Evolutionary conservation across 2,113 vertebrate species (phyloP).

Genomic region (Cepphus grylle): DNA sequence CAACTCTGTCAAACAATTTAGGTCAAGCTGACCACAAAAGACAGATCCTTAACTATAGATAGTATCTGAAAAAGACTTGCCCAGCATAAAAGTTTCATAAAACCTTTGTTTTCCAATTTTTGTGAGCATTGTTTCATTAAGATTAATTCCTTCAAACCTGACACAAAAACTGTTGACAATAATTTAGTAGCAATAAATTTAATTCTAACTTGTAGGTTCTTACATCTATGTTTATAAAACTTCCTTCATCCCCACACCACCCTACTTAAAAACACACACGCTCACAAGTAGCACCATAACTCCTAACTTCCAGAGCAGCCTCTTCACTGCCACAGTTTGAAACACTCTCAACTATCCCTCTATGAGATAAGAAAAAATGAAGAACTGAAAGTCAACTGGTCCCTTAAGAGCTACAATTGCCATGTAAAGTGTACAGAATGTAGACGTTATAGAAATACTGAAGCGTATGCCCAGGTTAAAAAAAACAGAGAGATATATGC

Average conservation of each 20-base stretch:
- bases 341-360: neutral
- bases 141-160: neutral
- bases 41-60: neutral
- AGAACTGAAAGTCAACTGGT: neutral
- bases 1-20: neutral
- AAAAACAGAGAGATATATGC: neutral
- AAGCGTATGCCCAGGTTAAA: neutral
- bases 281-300: neutral
- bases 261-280: neutral
- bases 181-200: neutral
- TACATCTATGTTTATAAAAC: neutral
- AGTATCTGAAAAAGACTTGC: neutral
- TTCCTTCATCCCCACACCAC: neutral
- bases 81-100: neutral
- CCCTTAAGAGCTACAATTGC: neutral
- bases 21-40: neutral
- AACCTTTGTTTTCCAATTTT: neutral
- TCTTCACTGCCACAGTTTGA: neutral
- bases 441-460: neutral
- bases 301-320: neutral
- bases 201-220: neutral
- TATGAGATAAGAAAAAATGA: neutral
- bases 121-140: neutral
- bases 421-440: neutral
- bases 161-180: neutral